phyloP scores from a whole-genome alignment of 1,140 invertebrate species.

The Vollenhovia emeryi region DNA sequence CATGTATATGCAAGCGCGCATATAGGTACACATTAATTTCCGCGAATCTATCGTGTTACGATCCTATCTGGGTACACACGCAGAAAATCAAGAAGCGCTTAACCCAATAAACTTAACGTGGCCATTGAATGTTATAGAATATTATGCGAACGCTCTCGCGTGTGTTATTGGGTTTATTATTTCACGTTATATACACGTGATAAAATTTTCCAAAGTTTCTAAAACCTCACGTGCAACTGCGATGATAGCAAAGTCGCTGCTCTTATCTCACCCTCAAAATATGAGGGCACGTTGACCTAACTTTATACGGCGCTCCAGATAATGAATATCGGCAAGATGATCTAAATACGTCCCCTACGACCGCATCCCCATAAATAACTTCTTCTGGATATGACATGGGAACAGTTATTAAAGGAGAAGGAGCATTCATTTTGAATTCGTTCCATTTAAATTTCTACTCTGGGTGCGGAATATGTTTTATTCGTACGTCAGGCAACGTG shows the following conservation, averaged over 20 bases:
- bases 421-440: constrained; percentile 13
- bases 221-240: not conserved
- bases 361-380: constrained; percentile 31
- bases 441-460: constrained; percentile 23
- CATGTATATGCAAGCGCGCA: not conserved
- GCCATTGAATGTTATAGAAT: not conserved
- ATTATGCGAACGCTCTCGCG: not conserved
- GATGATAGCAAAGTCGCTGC: not conserved
- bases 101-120: constrained; percentile 9
- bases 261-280: constrained; percentile 40
- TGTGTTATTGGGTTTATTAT: not conserved
- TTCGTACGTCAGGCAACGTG: not conserved
- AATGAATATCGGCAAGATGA: constrained; percentile 48
- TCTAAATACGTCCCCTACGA: not conserved
- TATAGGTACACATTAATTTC: constrained; percentile 4
- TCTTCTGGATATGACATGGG: constrained; percentile 8
- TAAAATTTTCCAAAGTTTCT: not conserved
- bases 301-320: constrained; percentile 28
- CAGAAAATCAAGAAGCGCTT: constrained; percentile 1
- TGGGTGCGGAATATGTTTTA: not conserved
- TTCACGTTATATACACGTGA: not conserved
- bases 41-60: not conserved
- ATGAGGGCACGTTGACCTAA: constrained; percentile 24
- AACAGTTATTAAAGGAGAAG: not conserved
- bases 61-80: not conserved